A percentile compares a stretch with the other conserved stretches of the same genome.
phyloP scores from a whole-genome alignment of 2,797 vertebrate species.

The Pitangus sulphuratus region DNA sequence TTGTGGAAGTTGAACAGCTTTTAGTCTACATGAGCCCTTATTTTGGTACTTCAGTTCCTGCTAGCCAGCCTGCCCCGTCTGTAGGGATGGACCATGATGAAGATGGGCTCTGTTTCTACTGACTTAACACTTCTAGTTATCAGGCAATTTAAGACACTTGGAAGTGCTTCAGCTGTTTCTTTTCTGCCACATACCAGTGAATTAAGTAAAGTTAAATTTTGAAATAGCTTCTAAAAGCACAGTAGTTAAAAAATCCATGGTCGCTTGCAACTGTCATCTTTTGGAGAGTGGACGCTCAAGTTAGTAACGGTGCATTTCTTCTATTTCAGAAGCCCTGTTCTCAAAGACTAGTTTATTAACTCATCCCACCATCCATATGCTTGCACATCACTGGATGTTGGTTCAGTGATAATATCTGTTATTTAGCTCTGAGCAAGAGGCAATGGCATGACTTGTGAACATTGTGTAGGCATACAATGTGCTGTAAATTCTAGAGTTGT shows the following conservation, averaged over 20 bases:
- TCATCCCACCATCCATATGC: not conserved
- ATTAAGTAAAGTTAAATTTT: not conserved
- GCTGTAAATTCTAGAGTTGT: not conserved
- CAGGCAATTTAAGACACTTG: not conserved
- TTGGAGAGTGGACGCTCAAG: not conserved
- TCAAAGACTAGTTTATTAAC: not conserved
- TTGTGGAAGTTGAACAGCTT: not conserved
- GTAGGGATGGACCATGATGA: not conserved
- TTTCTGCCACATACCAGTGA: not conserved
- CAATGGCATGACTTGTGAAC: fast-evolving
- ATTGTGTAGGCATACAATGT: not conserved
- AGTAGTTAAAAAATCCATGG: not conserved
- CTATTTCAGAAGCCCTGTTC: not conserved
- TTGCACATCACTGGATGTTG: not conserved
- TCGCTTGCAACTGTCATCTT: not conserved
- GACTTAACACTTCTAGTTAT: not conserved
- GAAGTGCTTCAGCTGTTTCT: not conserved
- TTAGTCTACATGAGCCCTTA: not conserved
- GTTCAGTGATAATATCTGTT: not conserved
- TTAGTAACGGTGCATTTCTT: not conserved
- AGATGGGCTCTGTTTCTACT: not conserved
- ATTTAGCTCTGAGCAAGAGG: not conserved
- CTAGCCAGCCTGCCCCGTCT: not conserved
- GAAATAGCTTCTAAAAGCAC: not conserved
- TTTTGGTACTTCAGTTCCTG: not conserved